Evolutionary conservation across 2,113 vertebrate genomes (phyloP).

Genomic region (Petrocephalus zakoni): DNA sequence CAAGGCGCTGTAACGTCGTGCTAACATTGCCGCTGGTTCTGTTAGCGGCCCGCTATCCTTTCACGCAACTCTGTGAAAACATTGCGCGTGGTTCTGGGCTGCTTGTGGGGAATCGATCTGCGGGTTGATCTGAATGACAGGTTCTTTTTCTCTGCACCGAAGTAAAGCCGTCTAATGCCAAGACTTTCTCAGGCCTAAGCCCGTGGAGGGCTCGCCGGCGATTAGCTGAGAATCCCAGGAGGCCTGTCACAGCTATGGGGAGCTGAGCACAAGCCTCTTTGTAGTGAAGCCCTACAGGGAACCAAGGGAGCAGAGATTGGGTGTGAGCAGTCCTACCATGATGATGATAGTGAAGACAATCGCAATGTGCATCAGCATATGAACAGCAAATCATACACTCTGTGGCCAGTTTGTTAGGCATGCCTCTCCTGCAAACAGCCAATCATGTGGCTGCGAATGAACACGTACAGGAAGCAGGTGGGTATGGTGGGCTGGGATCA

Average conservation of each 20-base stretch:
- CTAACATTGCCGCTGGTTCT: neutral
- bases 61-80: neutral
- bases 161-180: constrained; percentile 54
- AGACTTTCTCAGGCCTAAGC: constrained; percentile 52
- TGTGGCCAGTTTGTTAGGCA: neutral
- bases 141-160: constrained; percentile 33
- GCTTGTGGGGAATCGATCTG: neutral
- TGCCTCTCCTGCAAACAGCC: neutral
- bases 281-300: constrained; percentile 51
- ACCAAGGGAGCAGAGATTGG: constrained; percentile 24
- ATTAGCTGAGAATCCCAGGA: constrained; percentile 53
- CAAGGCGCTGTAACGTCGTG: no score
- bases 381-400: neutral
- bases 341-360: neutral
- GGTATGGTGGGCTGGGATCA: neutral
- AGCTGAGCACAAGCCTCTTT: constrained; percentile 53
- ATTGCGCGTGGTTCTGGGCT: neutral
- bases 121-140: constrained; percentile 4
- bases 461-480: neutral
- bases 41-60: neutral
- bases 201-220: constrained; percentile 53
- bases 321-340: neutral
- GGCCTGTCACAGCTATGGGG: constrained; percentile 50
- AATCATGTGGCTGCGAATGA: neutral
- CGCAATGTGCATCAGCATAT: neutral